These are phyloP conservation scores for Toxotes lorentzi DNA, from an alignment of 2,797 vertebrate genomes.

Conservation along the genomic window DNA sequence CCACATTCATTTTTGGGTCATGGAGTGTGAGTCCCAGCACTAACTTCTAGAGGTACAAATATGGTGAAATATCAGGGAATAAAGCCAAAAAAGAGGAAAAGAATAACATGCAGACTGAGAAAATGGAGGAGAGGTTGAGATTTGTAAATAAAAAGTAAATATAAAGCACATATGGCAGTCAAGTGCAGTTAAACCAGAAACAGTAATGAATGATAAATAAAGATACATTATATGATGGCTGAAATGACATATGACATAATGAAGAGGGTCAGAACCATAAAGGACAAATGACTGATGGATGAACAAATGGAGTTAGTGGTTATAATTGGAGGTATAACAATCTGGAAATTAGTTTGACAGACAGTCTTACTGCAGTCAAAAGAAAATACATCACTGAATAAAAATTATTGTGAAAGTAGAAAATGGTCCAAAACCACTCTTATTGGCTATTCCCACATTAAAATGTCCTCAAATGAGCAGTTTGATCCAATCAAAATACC, in stretches of 20 bases:
- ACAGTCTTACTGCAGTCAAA: constrained; percentile 47
- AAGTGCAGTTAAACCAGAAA: not conserved
- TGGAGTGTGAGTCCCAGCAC: constrained; percentile 6
- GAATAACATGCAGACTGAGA: not conserved
- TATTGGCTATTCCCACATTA: constrained; percentile 50
- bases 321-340: constrained; percentile 51
- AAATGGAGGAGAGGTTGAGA: not conserved
- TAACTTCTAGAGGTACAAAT: not conserved
- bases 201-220: not conserved
- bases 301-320: constrained; percentile 33
- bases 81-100: not conserved
- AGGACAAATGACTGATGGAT: constrained; percentile 40
- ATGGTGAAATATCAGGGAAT: not conserved
- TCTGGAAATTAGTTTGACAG: constrained; percentile 45
- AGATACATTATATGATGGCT: constrained; percentile 5
- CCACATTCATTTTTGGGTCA: constrained; percentile 37
- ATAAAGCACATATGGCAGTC: not conserved
- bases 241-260: constrained; percentile 22
- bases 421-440: constrained; percentile 47
- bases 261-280: constrained; percentile 14
- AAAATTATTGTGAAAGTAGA: constrained; percentile 45
- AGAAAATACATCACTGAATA: constrained; percentile 52
- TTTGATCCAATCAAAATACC: constrained; percentile 61
- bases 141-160: constrained; percentile 14
- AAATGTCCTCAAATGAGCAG: constrained; percentile 52